phyloP scores from a whole-genome alignment of 2,113 vertebrate species.

The Phocoena phocoena region DNA sequence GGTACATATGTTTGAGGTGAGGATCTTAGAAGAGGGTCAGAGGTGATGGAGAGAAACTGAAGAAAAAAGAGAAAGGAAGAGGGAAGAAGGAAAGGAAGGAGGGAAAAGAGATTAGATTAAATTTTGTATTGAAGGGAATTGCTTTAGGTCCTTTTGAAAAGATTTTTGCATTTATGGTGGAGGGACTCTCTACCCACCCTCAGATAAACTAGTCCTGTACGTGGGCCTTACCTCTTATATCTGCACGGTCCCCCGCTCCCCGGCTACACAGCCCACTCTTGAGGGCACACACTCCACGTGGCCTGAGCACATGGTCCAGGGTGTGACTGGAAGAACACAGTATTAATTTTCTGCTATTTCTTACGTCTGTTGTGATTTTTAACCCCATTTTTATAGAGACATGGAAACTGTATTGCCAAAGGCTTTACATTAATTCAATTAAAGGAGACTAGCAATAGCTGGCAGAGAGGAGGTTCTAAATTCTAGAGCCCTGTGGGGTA shows the following conservation, averaged over 20 bases:
- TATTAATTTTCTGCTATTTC: background rate
- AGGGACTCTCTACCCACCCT: background rate
- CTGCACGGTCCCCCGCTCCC: no score
- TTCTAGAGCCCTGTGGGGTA: background rate
- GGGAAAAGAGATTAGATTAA: background rate
- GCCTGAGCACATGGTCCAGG: background rate
- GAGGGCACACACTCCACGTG: background rate
- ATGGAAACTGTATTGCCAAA: background rate
- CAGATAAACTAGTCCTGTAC: background rate
- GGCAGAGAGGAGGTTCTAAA: background rate
- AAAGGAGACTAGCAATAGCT: background rate
- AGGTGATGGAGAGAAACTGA: background rate
- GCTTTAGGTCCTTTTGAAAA: background rate
- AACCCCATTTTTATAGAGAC: background rate
- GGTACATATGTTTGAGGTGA: slow-evolving; percentile 20
- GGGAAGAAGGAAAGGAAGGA: background rate
- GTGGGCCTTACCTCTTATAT: background rate
- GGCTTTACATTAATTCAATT: background rate
- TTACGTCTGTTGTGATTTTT: background rate
- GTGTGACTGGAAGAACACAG: background rate
- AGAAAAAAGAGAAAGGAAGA: background rate
- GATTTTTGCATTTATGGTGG: background rate
- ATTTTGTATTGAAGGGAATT: background rate
- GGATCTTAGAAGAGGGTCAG: background rate
- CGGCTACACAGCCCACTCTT: background rate